A percentile compares a stretch with the other conserved stretches of the same genome.
Conservation (phyloP, 2,113 vertebrate genomes). For the Ctenomys sociabilis region DNA sequence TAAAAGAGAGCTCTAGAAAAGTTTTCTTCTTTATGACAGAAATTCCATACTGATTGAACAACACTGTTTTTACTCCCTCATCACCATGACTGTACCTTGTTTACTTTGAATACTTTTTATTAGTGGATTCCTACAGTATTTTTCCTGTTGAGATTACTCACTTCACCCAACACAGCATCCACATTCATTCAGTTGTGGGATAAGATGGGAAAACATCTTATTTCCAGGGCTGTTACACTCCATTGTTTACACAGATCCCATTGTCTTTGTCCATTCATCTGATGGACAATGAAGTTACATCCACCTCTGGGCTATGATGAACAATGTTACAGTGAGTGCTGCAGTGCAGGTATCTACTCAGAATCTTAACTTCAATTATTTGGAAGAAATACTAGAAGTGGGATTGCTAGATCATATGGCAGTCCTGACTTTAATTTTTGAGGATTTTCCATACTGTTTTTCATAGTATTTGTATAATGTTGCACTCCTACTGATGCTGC, state of each 20-base stretch:
- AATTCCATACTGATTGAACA: not conserved
- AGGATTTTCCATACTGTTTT: not conserved
- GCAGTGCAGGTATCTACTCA: not conserved
- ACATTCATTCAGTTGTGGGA: not conserved
- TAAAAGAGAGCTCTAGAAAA: slow-evolving; percentile 15
- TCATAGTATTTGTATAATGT: not conserved
- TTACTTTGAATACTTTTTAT: not conserved
- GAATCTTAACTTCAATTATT: not conserved
- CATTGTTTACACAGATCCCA: no score
- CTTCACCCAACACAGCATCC: not conserved
- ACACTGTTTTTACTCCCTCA: not conserved
- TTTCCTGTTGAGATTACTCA: not conserved
- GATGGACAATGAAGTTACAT: not conserved
- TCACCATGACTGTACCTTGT: not conserved
- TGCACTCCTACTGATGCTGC: not conserved
- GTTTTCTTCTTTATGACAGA: not conserved
- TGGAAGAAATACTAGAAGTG: not conserved
- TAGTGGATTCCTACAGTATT: not conserved
- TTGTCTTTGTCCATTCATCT: not conserved
- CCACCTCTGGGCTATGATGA: not conserved
- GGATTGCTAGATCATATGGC: not conserved
- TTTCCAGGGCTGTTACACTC: not conserved
- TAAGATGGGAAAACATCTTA: not conserved
- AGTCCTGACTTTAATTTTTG: not conserved
- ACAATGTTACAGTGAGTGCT: not conserved